These are phyloP conservation scores for Eudyptes chrysolophus DNA, from an alignment of 2,113 vertebrate genomes.

Conservation along the genomic window DNA sequence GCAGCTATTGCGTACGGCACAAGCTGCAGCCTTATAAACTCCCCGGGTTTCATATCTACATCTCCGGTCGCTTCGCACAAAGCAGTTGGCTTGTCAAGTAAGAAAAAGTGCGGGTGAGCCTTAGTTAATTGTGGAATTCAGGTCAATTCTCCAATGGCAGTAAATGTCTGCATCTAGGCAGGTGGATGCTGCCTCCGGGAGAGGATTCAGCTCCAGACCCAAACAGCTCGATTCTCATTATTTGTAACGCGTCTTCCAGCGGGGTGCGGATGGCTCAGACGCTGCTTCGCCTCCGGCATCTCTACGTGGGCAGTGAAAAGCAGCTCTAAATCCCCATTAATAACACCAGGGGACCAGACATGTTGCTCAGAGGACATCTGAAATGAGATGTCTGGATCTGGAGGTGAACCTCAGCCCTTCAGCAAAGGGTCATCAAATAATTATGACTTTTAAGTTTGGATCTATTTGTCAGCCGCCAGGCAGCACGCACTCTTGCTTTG, in stretches of 20 bases:
- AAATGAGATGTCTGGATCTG: background rate
- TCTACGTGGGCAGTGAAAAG: background rate
- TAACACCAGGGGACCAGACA: background rate
- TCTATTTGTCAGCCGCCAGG: background rate
- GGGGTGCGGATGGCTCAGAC: fast-evolving
- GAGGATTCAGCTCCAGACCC: background rate
- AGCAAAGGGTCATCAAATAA: background rate
- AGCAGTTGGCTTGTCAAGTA: background rate
- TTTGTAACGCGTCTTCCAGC: background rate
- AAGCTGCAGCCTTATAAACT: background rate
- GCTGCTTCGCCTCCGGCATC: background rate
- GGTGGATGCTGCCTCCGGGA: background rate
- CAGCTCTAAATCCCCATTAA: background rate
- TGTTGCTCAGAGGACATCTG: background rate
- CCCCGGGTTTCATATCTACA: fast-evolving
- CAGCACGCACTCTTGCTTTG: fast-evolving
- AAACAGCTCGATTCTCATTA: background rate
- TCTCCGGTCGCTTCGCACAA: fast-evolving
- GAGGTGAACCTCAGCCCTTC: background rate
- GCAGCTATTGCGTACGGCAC: fast-evolving
- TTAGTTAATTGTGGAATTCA: background rate
- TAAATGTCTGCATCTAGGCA: background rate
- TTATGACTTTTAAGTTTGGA: background rate
- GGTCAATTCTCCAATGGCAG: background rate
- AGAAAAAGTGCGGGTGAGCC: background rate